Evolutionary conservation across 2,797 vertebrate genomes (phyloP), one percentile per base, ranked within the genome.

Genomic region (Sebastes baramenuke): DNA sequence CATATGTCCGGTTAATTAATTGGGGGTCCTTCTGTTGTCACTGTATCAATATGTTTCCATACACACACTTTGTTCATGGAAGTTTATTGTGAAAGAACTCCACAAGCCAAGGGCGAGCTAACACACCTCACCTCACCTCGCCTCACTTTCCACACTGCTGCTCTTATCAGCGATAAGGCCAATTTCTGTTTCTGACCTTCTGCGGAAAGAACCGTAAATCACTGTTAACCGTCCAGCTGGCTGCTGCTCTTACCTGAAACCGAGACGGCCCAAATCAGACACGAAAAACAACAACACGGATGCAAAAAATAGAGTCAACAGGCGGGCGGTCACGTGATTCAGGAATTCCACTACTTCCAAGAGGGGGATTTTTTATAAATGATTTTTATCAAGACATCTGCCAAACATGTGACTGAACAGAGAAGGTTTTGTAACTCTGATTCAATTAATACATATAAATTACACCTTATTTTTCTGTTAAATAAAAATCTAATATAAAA

Each of bases 101-200:
- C 36, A 32, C 9, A 71, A 62, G 18, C 49, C 69, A 80, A 80
- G 42, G 46, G 22, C 22, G 10, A 71, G 34, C 34, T 20, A 65
- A 32, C 32, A 22, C 13, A 59, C 38, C 75, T 56, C 56, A 67
- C 12, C 66, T 55, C 20, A 18, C 55, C 70, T 61, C 14, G 36
- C 25, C 36, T 38, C 36, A 14, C 36, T 38, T 38, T 38, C 13
- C 6, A 66, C 29, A 3, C 49, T 29, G 68, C 59, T 1, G 4
- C 30, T 83, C 71, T 83, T 82, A 81, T 87, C 78, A 77, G 68
- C 1, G n/a, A 74, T 86, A 38, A 67, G 46, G 24, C 61, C 7
- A 20, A 77, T 58, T 70, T 71, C 71, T 80, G 59, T 82, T 61
- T 60, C 42, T 64, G 71, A 71, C 77, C 62, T 36, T 67, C 6